Evolutionary conservation across 2,888 invertebrate genomes (phyloP).

Genomic region (Hypsopygia costalis): DNA sequence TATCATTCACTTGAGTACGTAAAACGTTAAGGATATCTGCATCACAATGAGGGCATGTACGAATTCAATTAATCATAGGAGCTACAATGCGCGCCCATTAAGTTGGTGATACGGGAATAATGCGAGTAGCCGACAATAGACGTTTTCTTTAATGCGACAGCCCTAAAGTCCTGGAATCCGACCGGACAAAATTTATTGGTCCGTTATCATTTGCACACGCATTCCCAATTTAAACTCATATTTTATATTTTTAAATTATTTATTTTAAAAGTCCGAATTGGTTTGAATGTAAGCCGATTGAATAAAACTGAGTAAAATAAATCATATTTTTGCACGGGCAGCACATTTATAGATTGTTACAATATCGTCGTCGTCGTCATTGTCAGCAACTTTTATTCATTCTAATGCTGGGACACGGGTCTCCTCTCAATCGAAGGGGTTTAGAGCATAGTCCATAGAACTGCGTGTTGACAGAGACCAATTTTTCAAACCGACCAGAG

Average conservation of each 20-base stretch:
- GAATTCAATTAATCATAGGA: slow-evolving; percentile 75
- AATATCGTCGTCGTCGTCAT: too few species aligned
- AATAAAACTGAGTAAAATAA: too few species aligned
- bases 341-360: too few species aligned
- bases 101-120: slow-evolving; percentile 78
- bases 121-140: slow-evolving; percentile 66
- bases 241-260: neutral
- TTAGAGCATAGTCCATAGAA: too few species aligned
- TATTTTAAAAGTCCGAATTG: neutral
- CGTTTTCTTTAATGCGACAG: slow-evolving; percentile 59
- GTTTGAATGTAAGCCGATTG: neutral
- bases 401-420: too few species aligned
- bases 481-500: too few species aligned
- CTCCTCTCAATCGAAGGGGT: too few species aligned
- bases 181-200: slow-evolving; percentile 59
- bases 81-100: slow-evolving; percentile 76
- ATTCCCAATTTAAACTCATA: slow-evolving; percentile 28
- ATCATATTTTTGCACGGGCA: too few species aligned
- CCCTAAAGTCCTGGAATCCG: slow-evolving; percentile 45
- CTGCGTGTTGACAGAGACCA: too few species aligned
- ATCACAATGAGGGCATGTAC: slow-evolving; percentile 69
- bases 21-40: slow-evolving; percentile 73
- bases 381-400: too few species aligned
- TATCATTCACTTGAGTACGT: slow-evolving; percentile 21
- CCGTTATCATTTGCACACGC: slow-evolving; percentile 61